A percentile compares a stretch with the other conserved stretches of the same genome.
phyloP scores from a whole-genome alignment of 2,113 vertebrate genomes.

The Passer montanus region DNA sequence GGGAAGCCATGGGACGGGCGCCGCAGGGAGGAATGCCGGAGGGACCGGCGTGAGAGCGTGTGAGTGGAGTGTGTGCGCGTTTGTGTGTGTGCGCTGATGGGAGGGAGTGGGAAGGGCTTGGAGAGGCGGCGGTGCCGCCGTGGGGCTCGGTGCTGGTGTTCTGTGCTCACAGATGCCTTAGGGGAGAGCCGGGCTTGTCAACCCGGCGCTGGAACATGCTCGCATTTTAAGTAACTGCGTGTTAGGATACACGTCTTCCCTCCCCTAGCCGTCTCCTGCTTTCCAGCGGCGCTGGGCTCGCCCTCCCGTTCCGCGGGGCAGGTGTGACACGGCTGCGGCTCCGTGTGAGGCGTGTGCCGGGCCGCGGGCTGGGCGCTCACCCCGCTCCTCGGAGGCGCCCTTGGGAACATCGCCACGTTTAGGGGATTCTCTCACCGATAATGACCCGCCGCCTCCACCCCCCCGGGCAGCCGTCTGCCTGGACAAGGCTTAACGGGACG shows the following conservation, averaged over 20 bases:
- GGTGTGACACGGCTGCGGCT: not conserved
- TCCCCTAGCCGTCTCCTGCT: not conserved
- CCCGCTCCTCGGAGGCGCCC: not conserved
- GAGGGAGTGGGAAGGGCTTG: constrained; percentile 17
- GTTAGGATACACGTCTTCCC: not conserved
- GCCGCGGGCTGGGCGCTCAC: not conserved
- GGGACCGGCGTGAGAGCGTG: not conserved
- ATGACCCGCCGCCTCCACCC: not conserved
- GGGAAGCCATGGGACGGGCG: not conserved
- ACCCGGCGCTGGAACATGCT: not conserved
- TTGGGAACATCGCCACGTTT: not conserved
- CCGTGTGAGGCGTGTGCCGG: not conserved
- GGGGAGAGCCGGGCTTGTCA: not conserved
- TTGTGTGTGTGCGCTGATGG: not conserved
- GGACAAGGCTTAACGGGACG: not conserved
- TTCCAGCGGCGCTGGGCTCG: not conserved
- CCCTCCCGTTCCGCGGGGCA: not conserved
- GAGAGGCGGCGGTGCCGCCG: not conserved
- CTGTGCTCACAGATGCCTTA: not conserved
- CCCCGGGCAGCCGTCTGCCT: not conserved
- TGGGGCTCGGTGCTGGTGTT: not conserved
- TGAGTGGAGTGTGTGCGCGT: not conserved
- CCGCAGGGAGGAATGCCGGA: not conserved
- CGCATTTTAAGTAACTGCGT: not conserved
- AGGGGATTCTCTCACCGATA: not conserved